Percentiles rank a stretch among this genome's conserved stretches.
Evolutionary conservation across 2,888 invertebrate species (phyloP).

Genomic region (Volucella inflata): DNA sequence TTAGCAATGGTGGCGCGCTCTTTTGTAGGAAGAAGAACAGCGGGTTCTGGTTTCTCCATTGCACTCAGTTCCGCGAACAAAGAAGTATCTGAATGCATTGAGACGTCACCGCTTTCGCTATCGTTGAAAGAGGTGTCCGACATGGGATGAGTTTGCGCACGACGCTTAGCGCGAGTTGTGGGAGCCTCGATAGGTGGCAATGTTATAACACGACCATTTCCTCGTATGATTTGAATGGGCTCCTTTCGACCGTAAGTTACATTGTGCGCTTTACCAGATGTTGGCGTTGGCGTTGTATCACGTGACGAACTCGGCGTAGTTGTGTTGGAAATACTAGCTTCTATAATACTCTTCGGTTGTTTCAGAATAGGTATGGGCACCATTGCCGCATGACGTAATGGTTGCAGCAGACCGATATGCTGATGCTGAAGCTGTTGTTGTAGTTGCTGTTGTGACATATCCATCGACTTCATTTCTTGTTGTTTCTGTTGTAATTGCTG

Average conservation of each 20-base stretch:
- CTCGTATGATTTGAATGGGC: constrained; percentile 89
- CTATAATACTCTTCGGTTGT: constrained; percentile 77
- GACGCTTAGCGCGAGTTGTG: constrained; percentile 90
- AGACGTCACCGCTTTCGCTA: constrained; percentile 65
- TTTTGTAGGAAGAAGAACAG: constrained; percentile 10
- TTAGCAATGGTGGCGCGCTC: constrained; percentile 78
- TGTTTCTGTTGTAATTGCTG: constrained; percentile 24
- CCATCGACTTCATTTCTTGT: constrained; percentile 14
- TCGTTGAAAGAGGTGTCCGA: constrained; percentile 60
- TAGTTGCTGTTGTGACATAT: constrained; percentile 9
- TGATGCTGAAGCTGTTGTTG: constrained; percentile 19
- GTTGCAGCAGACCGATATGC: constrained; percentile 14
- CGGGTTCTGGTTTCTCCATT: constrained; percentile 63
- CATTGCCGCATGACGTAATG: constrained; percentile 18
- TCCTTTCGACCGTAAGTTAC: constrained; percentile 79
- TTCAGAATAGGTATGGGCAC: constrained; percentile 20
- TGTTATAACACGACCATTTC: constrained; percentile 90
- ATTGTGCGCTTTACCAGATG: constrained; percentile 67
- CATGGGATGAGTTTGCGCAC: constrained; percentile 84
- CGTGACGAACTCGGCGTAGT: constrained; percentile 60
- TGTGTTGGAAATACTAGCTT: constrained; percentile 67
- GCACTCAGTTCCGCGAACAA: constrained; percentile 57
- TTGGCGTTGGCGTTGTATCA: constrained; percentile 58
- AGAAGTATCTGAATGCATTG: constrained; percentile 77
- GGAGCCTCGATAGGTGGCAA: constrained; percentile 93